Percentiles rank a stretch among this genome's conserved stretches.
Conservation (phyloP, 2,888 invertebrate genomes). For the Lottia gigantea region DNA sequence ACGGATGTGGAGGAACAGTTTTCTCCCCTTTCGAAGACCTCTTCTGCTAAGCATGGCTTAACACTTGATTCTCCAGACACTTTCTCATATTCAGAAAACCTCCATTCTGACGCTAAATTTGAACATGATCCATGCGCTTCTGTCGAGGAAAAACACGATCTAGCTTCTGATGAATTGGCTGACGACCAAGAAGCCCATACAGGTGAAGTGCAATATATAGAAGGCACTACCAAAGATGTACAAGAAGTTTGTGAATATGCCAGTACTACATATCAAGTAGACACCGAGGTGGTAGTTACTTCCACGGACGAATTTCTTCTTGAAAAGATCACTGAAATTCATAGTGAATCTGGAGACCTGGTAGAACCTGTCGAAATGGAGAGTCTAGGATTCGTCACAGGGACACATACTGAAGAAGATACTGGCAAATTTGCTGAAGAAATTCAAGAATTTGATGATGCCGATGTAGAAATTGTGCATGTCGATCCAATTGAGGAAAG, state of each 20-base stretch:
- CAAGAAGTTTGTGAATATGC: too few species aligned
- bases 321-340: too few species aligned
- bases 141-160: constrained; percentile 29
- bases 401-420: constrained; percentile 31
- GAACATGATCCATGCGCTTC: constrained; percentile 25
- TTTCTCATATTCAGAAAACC: constrained; percentile 21
- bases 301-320: too few species aligned
- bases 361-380: too few species aligned
- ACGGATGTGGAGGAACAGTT: constrained; percentile 63
- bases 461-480: constrained; percentile 37
- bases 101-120: constrained; percentile 21
- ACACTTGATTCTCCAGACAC: constrained; percentile 47
- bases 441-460: constrained; percentile 32
- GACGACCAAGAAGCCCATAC: constrained; percentile 21
- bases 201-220: constrained; percentile 21
- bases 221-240: neutral
- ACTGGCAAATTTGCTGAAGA: constrained; percentile 32
- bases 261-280: too few species aligned
- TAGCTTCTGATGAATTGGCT: constrained; percentile 24
- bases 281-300: too few species aligned
- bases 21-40: constrained; percentile 50
- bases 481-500: constrained; percentile 32
- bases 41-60: constrained; percentile 61
- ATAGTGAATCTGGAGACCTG: too few species aligned
- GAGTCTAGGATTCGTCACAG: constrained; percentile 18